Evolutionary conservation across 2,113 vertebrate species (phyloP).

Genomic region (Beaufortia kweichowensis): DNA sequence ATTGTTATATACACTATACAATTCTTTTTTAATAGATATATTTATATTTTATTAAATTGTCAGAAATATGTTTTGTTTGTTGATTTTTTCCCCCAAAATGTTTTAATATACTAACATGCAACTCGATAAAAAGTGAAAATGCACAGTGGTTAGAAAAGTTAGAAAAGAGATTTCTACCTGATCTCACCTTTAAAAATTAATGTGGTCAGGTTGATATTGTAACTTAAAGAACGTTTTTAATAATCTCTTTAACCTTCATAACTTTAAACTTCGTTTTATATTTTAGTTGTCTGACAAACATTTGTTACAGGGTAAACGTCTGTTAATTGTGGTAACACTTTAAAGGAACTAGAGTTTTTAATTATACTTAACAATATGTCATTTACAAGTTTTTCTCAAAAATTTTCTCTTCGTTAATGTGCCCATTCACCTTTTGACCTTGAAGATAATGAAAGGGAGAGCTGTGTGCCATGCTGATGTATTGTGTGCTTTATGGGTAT

Average conservation of each 20-base stretch:
- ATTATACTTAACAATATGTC: not conserved
- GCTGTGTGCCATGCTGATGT: not conserved
- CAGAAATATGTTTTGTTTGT: not conserved
- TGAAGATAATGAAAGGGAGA: not conserved
- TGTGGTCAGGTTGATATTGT: not conserved
- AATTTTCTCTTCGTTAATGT: too few relatives aligned
- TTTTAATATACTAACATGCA: not conserved
- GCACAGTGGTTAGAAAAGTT: not conserved
- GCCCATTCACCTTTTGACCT: not conserved
- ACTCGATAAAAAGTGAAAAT: not conserved
- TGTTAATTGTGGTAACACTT: not conserved
- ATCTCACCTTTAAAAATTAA: not conserved
- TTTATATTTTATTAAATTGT: not conserved
- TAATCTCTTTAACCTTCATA: not conserved
- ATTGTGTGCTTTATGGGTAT: conserved; percentile 8
- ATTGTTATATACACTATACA: too few relatives aligned
- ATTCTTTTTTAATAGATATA: too few relatives aligned
- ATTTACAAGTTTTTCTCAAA: not conserved
- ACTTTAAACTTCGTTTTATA: not conserved
- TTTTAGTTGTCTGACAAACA: not conserved
- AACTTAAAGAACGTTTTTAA: not conserved
- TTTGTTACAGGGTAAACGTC: not conserved
- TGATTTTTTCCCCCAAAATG: not conserved
- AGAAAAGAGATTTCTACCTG: not conserved
- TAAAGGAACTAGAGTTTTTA: not conserved